Base-by-base conservation (phyloP, 2,113 vertebrate genomes). In the Paraplagusia blochii region DNA sequence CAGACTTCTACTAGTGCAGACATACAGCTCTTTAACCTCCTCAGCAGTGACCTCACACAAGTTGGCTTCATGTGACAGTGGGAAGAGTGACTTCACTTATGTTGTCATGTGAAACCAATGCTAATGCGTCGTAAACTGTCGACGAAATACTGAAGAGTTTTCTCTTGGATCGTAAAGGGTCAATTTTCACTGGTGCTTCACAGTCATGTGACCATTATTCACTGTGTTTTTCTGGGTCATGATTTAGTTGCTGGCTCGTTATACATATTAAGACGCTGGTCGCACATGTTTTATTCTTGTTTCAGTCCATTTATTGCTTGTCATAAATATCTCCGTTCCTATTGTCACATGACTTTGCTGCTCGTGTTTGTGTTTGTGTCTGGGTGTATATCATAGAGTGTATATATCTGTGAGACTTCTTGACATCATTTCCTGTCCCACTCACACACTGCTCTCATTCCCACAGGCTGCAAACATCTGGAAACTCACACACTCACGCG, bases 341-440 rank as follows among this genome's bases (percentile, higher is more conserved):
- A 33, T 44, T 44, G 22, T 29, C 5, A 70, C 60, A 33, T 56
- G 72, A 44, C 14, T 52, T 6, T 51, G 6, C 16, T 47, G n/a
- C 22, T 17, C 34, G 18, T 55, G 18, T 53, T 29, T 60, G 44
- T 51, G 42, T 22, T 11, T 57, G 47, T 14, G 53, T 9, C 16
- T 9, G 2, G 38, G 13, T 11, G 1, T 11, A 40, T 11, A 5
- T 35, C 1, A 14, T 38, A 8, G 15, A 44, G 42, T 16, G 11
- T 3, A 44, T 15, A 5, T 11, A 46, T 71, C 69, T 54, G 53
- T 69, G 74, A 69, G 73, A 77, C 47, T 58, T 38, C 59, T 55
- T 71, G 60, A 69, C 72, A 76, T 85, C 57, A 88, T 77, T 81
- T 88, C 84, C 86, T 86, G 82, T 80, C 67, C 62, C 4, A 67